Evolutionary conservation across 2,113 vertebrate genomes (phyloP).

Genomic region (Corythoichthys haematopterus): DNA sequence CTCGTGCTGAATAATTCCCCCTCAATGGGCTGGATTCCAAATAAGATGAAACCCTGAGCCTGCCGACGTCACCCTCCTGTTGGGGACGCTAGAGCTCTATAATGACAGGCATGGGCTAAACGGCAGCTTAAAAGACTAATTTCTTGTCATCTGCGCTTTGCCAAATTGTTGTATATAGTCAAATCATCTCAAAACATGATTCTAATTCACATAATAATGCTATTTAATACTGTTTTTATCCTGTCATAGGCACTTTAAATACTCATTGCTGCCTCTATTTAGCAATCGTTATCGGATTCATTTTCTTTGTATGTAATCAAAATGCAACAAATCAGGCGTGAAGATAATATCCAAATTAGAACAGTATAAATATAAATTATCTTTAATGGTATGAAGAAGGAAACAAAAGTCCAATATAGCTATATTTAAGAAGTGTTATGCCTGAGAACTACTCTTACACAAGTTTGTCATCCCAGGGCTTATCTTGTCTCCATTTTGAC

Average conservation of each 20-base stretch:
- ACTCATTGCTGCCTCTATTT: not conserved
- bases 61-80: no score
- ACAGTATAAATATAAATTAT: not conserved
- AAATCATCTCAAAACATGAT: no score
- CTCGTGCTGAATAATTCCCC: no score
- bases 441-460: slow-evolving; percentile 33
- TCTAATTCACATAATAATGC: no score
- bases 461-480: slow-evolving; percentile 42
- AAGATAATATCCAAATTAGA: slow-evolving; percentile 2
- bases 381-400: not conserved
- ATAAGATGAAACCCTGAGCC: no score
- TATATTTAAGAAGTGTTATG: slow-evolving; percentile 29
- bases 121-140: no score
- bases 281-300: slow-evolving; percentile 1
- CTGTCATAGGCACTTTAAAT: not conserved
- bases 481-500: slow-evolving; percentile 54
- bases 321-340: not conserved
- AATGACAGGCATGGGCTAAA: no score
- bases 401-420: slow-evolving; percentile 4
- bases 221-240: no score
- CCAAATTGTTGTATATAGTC: no score
- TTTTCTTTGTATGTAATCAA: slow-evolving; percentile 10
- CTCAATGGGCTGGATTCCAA: no score
- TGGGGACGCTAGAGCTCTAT: no score
- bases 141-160: no score